Evolutionary conservation across 2,113 vertebrate species (phyloP).

Genomic region (Anguilla rostrata): DNA sequence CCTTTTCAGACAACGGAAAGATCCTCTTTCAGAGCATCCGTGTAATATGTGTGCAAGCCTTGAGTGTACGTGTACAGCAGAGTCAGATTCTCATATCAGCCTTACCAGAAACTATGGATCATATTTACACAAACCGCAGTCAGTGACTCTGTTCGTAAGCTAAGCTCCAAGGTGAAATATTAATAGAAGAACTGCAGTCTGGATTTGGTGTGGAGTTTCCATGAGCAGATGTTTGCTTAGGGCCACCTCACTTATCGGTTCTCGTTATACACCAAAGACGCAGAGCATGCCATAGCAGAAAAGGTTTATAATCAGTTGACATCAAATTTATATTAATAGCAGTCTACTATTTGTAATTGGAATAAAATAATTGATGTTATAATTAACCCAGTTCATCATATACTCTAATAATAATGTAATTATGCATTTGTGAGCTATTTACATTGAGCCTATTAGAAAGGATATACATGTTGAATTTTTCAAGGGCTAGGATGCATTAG

Average conservation of each 20-base stretch:
- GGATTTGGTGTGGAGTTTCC: constrained; percentile 1
- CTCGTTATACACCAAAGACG: constrained; percentile 4
- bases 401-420: constrained; percentile 50
- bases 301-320: neutral
- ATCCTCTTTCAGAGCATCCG: neutral
- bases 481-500: no score
- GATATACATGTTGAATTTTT: no score
- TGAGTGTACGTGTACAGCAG: neutral
- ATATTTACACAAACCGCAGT: neutral
- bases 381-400: constrained; percentile 38
- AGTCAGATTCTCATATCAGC: neutral
- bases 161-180: neutral
- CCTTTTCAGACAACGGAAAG: neutral
- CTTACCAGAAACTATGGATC: neutral
- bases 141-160: neutral
- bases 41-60: neutral
- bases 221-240: constrained; percentile 36
- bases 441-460: no score
- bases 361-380: no score
- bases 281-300: neutral
- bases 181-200: constrained; percentile 17
- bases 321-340: neutral
- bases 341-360: neutral
- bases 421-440: constrained; percentile 23
- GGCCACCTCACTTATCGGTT: constrained; percentile 19